Conservation (phyloP, 2,113 vertebrate species). For the Phocoena phocoena region DNA sequence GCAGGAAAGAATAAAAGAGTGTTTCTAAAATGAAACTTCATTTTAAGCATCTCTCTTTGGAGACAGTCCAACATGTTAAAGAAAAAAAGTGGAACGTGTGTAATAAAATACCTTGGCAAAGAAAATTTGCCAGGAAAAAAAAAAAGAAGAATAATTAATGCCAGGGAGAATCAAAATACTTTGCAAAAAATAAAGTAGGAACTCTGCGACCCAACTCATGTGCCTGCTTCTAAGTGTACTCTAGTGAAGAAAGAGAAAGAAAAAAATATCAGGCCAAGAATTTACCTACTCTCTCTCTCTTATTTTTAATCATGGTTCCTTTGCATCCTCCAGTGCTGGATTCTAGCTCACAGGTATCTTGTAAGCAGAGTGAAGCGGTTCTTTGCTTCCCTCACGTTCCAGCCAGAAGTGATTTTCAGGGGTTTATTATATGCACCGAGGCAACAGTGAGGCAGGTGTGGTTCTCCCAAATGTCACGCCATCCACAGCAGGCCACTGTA, state of each 20-base stretch:
- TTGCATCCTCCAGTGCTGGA: not conserved
- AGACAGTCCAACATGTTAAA: slow-evolving; percentile 46
- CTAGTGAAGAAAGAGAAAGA: not conserved
- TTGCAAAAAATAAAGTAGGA: not conserved
- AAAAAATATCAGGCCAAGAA: not conserved
- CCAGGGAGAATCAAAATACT: not conserved
- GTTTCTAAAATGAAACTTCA: slow-evolving; percentile 67
- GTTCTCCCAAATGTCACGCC: slow-evolving; percentile 36
- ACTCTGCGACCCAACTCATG: not conserved
- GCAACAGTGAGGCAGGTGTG: not conserved
- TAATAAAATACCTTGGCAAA: slow-evolving; percentile 71
- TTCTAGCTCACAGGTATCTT: not conserved
- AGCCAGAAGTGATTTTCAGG: not conserved
- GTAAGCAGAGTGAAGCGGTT: not conserved
- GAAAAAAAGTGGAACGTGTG: slow-evolving; percentile 42
- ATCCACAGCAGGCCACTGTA: slow-evolving; percentile 66
- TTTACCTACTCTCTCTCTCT: not conserved
- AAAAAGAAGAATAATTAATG: not conserved
- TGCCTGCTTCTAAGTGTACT: not conserved
- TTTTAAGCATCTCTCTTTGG: slow-evolving; percentile 62
- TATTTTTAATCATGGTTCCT: not conserved
- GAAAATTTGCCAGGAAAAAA: not conserved
- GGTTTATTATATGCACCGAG: slow-evolving; percentile 45
- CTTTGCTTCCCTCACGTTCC: rapidly evolving
- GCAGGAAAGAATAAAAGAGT: slow-evolving; percentile 59